phyloP scores from a whole-genome alignment of 1,140 invertebrate species.

The Sarcophaga peregrina region DNA sequence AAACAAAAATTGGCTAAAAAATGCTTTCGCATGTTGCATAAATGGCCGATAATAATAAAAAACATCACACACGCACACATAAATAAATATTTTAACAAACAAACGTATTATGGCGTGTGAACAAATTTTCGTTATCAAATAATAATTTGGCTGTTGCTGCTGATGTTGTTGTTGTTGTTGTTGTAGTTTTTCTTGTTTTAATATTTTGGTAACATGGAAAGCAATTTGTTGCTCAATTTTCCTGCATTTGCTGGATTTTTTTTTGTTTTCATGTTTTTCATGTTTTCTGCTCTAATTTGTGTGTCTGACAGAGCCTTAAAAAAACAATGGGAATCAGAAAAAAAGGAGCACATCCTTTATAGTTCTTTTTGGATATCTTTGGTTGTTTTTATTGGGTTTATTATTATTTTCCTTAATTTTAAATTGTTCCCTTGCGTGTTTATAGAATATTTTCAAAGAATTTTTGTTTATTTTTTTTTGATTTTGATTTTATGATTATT shows the following conservation, averaged over 20 bases:
- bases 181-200: no score
- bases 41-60: background rate
- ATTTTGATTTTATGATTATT: no score
- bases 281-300: background rate
- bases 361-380: background rate
- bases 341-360: background rate
- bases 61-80: background rate
- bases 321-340: no score
- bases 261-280: background rate
- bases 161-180: no score
- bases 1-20: background rate
- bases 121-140: conserved; percentile 11
- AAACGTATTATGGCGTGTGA: conserved; percentile 17
- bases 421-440: conserved; percentile 31
- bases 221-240: conserved; percentile 35
- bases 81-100: background rate
- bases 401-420: background rate
- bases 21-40: background rate
- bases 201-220: conserved; percentile 32
- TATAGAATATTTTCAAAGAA: background rate
- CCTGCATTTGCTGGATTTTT: no score
- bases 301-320: background rate
- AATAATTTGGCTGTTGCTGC: background rate
- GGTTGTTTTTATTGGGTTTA: background rate
- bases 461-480: background rate